These are phyloP conservation scores for Holothuria scabra DNA, from an alignment of 53 echinoderm and acorn worm genomes.

Conservation along the genomic window DNA sequence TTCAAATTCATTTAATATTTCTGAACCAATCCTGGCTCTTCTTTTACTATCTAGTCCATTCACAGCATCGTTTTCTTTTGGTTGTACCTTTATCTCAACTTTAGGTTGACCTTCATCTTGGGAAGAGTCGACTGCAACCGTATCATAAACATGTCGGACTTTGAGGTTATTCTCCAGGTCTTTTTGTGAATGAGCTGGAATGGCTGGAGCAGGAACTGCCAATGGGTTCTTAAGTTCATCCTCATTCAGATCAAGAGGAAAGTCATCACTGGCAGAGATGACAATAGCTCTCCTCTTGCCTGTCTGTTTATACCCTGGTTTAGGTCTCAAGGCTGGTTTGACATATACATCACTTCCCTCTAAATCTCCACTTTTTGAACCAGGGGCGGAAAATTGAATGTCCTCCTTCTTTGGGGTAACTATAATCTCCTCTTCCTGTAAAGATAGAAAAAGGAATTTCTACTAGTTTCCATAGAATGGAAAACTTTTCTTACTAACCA, in stretches of 20 bases:
- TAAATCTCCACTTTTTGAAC: not conserved
- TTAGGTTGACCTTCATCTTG: not conserved
- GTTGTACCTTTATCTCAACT: not conserved
- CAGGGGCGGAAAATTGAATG: not conserved
- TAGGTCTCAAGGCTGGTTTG: too few relatives aligned
- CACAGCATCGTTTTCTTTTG: not conserved
- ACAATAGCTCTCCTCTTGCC: slow-evolving; percentile 39
- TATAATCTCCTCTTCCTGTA: slow-evolving; percentile 11
- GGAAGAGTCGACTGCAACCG: slow-evolving; percentile 4
- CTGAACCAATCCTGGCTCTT: slow-evolving; percentile 70
- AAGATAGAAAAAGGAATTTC: not conserved
- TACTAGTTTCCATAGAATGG: too few relatives aligned
- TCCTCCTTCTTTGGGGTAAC: slow-evolving; percentile 3
- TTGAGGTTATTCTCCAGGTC: not conserved
- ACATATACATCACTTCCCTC: too few relatives aligned
- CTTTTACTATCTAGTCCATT: not conserved
- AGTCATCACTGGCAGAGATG: slow-evolving; percentile 16
- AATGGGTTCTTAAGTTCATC: not conserved
- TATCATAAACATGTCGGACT: not conserved
- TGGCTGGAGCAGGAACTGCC: not conserved
- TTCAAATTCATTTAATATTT: slow-evolving; percentile 73
- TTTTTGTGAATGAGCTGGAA: not conserved
- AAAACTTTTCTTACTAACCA: too few relatives aligned
- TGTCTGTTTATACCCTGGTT: not conserved
- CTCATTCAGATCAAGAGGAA: slow-evolving; percentile 15